Evolutionary conservation across 1,140 invertebrate genomes (phyloP).

Genomic region (Drosophila orena): DNA sequence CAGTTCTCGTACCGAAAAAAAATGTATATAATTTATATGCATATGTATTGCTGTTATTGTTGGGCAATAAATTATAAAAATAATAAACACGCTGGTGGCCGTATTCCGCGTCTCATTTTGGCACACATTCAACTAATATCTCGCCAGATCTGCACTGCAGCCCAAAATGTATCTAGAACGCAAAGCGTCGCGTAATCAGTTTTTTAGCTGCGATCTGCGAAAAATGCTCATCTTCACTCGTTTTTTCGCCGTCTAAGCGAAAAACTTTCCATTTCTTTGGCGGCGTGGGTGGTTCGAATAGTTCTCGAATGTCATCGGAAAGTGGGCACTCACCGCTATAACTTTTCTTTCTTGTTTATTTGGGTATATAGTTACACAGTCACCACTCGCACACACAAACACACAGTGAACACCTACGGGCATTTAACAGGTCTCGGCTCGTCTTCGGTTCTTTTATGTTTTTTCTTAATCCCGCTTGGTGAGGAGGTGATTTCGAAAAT

Average conservation of each 20-base stretch:
- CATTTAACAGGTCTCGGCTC: constrained; percentile 29
- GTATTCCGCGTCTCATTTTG: constrained; percentile 54
- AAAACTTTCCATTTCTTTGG: constrained; percentile 76
- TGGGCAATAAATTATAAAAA: constrained; percentile 70
- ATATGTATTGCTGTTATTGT: constrained; percentile 34
- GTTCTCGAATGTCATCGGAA: constrained; percentile 33
- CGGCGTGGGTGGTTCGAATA: constrained; percentile 55
- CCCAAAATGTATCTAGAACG: constrained; percentile 69
- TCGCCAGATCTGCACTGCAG: constrained; percentile 49
- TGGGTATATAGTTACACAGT: constrained; percentile 65
- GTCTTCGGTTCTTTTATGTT: constrained; percentile 41
- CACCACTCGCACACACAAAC: constrained; percentile 35
- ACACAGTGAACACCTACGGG: constrained; percentile 42
- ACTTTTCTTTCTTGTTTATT: not conserved
- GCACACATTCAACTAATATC: constrained; percentile 58
- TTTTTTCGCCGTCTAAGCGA: constrained; percentile 39
- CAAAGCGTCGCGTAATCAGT: constrained; percentile 78
- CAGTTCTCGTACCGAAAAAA: constrained; percentile 10
- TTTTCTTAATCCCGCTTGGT: constrained; percentile 41
- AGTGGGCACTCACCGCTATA: constrained; percentile 8
- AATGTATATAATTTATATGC: constrained; percentile 1
- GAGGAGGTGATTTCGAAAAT: constrained; percentile 62
- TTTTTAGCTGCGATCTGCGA: constrained; percentile 58
- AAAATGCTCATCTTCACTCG: constrained; percentile 8
- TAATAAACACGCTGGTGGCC: constrained; percentile 67